Evolutionary conservation across 2,113 vertebrate genomes (phyloP), one percentile per base, ranked within the genome.

Genomic region (Bos javanicus): DNA sequence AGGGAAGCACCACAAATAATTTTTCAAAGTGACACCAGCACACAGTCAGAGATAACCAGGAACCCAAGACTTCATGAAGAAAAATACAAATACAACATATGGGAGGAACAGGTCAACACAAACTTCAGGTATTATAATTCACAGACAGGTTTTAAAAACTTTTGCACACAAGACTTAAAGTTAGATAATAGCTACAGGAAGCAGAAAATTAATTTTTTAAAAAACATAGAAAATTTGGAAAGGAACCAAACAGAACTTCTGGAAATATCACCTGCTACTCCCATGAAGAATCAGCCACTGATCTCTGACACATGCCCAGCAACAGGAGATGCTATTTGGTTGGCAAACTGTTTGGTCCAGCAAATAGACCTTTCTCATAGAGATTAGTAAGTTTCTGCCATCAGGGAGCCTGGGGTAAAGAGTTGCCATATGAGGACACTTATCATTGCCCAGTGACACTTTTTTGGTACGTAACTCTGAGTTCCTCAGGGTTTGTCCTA

Each of bases 151-250:
- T 88, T 95, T 74, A 39, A 28, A 33, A 84, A 54, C 64, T 87
- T 85, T 43, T 85, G 21, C 5, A 7, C 33, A 80, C 48, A 92
- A 67, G 46, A 89, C 78, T 84, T 85, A 81, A 93, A 86, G 23
- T 26, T 97, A 67, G 59, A 92, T 74, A 82, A 74, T 36, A 84
- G 33, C 28, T 60, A 96, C 6, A 78, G 28, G 13, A 36, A 78
- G 74, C 52, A 74, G 36, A 86, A 92, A 92, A 54, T 28, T 10
- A 33, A n/a, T 48, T 83, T 14, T 82, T 80, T 23, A 0, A 57
- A n/a, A 95, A 94, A 80, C 5, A 78, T 54, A 17, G 16, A n/a
- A 90, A 57, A 71, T 81, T 85, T 97, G 48, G n/a, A 94, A 92
- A 95, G 43, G n/a, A 91, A 25, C 50, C 67, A 50, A 84, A 76